phyloP scores from a whole-genome alignment of 2,113 vertebrate genomes.

The Hepsetus odoe region DNA sequence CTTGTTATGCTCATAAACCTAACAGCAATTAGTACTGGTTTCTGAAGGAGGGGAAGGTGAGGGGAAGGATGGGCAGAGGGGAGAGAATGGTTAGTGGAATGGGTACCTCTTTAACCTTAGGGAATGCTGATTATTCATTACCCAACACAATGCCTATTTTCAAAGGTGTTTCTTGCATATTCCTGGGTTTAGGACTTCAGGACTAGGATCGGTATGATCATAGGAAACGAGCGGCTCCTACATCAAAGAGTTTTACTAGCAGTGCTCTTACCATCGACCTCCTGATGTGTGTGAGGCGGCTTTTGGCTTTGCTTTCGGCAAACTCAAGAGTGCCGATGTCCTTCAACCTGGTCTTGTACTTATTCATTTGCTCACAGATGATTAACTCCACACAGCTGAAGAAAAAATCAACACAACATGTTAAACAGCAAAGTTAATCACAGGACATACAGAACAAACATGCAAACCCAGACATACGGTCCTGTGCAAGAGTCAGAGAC shows the following conservation, averaged over 20 bases:
- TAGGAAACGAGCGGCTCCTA: background rate
- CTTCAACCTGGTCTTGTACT: constrained; percentile 93
- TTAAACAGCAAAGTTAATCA: background rate
- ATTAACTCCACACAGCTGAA: constrained; percentile 92
- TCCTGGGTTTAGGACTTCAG: constrained; percentile 5
- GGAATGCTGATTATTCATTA: constrained; percentile 29
- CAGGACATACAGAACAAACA: background rate
- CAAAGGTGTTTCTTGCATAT: constrained; percentile 3
- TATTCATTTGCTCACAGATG: constrained; percentile 95
- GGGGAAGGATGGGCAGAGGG: constrained; percentile 79
- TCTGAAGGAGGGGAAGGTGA: constrained; percentile 83
- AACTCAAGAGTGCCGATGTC: constrained; percentile 97
- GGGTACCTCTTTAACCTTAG: constrained; percentile 14
- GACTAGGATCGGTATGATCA: background rate
- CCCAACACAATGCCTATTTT: constrained; percentile 6
- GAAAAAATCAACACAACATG: constrained; percentile 3
- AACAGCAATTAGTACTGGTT: constrained; percentile 98
- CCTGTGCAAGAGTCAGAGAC: too few relatives aligned
- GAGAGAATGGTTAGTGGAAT: constrained; percentile 55
- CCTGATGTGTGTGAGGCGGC: constrained; percentile 89
- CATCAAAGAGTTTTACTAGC: background rate
- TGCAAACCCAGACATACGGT: background rate
- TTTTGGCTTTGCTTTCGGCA: constrained; percentile 96
- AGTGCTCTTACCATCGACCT: constrained; percentile 89
- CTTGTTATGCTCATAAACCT: constrained; percentile 99